Evolutionary conservation across 37 sponge, comb jelly and placozoan genomes (phyloP).

Genomic region (Theonella swinhoei): DNA sequence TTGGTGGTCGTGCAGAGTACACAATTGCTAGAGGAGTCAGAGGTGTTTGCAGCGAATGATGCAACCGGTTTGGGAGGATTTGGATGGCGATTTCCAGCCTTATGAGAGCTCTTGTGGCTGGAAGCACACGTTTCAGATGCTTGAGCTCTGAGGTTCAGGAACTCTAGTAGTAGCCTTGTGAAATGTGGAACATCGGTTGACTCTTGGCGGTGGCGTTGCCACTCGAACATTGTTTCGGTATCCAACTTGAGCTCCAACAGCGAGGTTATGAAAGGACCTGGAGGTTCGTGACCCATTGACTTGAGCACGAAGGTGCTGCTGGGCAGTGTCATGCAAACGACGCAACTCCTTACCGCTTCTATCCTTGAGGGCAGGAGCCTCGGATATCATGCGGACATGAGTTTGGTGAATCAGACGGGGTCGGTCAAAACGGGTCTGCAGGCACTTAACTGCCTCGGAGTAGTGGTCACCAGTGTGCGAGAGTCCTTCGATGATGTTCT

Average conservation of each 20-base stretch:
- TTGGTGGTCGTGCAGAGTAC: neutral
- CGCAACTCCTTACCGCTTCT: constrained; percentile 32
- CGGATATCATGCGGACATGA: too few relatives aligned
- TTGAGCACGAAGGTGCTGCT: constrained; percentile 40
- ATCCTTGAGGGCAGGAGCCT: constrained; percentile 30
- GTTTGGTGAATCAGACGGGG: constrained; percentile 46
- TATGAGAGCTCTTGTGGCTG: too few relatives aligned
- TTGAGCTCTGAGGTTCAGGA: too few relatives aligned
- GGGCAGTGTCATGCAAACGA: constrained; percentile 24
- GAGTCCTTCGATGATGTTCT: constrained; percentile 41
- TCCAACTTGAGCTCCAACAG: constrained; percentile 43
- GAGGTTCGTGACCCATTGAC: constrained; percentile 29
- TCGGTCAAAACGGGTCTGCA: constrained; percentile 24
- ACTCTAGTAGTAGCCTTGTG: too few relatives aligned
- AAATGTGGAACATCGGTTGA: constrained; percentile 1
- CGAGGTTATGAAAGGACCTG: constrained; percentile 49
- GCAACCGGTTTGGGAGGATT: too few relatives aligned
- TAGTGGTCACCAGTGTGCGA: constrained; percentile 43
- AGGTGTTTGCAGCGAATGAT: neutral
- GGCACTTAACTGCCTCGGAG: constrained; percentile 32
- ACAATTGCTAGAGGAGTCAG: neutral
- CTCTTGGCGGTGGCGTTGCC: constrained; percentile 43
- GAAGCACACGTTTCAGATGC: too few relatives aligned
- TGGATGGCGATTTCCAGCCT: too few relatives aligned
- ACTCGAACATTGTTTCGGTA: constrained; percentile 44